A percentile compares a stretch with the other conserved stretches of the same genome.
phyloP scores from a whole-genome alignment of 30 jellyfish, hydroid and myxozoan species.

The Clytia hemisphaerica region DNA sequence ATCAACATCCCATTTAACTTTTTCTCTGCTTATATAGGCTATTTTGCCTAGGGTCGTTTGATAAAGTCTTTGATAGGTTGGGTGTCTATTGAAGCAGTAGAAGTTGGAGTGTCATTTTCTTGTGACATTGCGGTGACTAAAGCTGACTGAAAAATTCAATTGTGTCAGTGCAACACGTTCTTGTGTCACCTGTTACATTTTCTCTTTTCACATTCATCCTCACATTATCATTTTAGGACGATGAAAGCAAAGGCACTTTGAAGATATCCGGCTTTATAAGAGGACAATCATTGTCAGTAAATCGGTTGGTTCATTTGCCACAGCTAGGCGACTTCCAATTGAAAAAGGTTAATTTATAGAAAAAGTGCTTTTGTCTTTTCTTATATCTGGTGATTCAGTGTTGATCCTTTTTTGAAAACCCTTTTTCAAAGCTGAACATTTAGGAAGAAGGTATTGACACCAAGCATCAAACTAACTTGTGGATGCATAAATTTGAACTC shows the following conservation, averaged over 20 bases:
- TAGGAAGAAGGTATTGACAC: no score
- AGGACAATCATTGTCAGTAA: slow-evolving; percentile 69
- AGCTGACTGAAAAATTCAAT: no score
- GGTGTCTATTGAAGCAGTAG: not conserved
- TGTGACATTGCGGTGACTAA: no score
- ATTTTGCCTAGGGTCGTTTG: no score
- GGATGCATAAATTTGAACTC: slow-evolving; percentile 1
- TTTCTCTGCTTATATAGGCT: no score
- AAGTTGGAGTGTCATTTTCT: not conserved
- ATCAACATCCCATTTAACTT: no score
- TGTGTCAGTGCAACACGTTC: no score
- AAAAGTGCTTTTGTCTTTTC: not conserved
- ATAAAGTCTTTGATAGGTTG: no score
- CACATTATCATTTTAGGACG: not conserved
- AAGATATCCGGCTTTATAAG: slow-evolving; percentile 73
- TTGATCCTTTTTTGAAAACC: no score
- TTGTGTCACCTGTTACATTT: no score
- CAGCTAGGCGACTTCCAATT: slow-evolving; percentile 81
- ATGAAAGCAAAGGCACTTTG: slow-evolving; percentile 39
- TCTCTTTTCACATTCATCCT: no score
- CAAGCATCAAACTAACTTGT: not conserved
- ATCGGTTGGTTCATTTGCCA: slow-evolving; percentile 60
- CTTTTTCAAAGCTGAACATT: no score
- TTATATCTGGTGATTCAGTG: not conserved
- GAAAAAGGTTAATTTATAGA: slow-evolving; percentile 37